phyloP scores from a whole-genome alignment of 1,140 invertebrate species.

The Forficula auricularia region DNA sequence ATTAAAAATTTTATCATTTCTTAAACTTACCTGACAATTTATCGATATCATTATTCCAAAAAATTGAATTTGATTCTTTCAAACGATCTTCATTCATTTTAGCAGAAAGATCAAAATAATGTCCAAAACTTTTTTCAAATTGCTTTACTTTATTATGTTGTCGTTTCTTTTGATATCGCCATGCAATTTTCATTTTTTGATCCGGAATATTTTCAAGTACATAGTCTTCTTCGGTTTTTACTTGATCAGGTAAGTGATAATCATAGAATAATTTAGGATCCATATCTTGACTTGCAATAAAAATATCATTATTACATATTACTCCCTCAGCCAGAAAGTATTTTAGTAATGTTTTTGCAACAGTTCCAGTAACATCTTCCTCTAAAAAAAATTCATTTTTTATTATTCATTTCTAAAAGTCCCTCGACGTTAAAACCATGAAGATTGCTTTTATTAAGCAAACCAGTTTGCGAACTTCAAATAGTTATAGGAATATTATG shows the following conservation, averaged over 20 bases:
- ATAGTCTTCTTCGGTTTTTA: too few relatives aligned
- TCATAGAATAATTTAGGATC: slow-evolving; percentile 27
- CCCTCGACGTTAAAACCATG: too few relatives aligned
- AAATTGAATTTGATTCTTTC: slow-evolving; percentile 31
- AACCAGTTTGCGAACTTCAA: too few relatives aligned
- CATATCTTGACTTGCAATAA: slow-evolving; percentile 52
- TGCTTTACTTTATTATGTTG: too few relatives aligned
- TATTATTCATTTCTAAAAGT: too few relatives aligned
- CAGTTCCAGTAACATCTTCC: slow-evolving; percentile 57
- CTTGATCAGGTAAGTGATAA: too few relatives aligned
- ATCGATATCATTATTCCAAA: slow-evolving; percentile 27
- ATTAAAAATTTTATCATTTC: not conserved
- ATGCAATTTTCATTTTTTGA: slow-evolving; percentile 65
- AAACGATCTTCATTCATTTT: slow-evolving; percentile 41
- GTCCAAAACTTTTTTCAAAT: slow-evolving; percentile 36
- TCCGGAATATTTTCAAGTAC: slow-evolving; percentile 10
- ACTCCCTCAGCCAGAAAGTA: slow-evolving; percentile 71
- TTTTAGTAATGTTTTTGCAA: slow-evolving; percentile 55
- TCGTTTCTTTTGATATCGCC: slow-evolving; percentile 51
- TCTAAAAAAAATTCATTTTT: slow-evolving; percentile 34
- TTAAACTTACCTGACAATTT: slow-evolving; percentile 14
- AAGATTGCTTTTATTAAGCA: too few relatives aligned
- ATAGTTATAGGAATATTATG: not conserved
- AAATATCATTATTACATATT: slow-evolving; percentile 45
- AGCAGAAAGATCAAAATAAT: slow-evolving; percentile 63